Evolutionary conservation across 2,888 invertebrate species (phyloP), one percentile per base, ranked within the genome.

Genomic region (Dioctria linearis): DNA sequence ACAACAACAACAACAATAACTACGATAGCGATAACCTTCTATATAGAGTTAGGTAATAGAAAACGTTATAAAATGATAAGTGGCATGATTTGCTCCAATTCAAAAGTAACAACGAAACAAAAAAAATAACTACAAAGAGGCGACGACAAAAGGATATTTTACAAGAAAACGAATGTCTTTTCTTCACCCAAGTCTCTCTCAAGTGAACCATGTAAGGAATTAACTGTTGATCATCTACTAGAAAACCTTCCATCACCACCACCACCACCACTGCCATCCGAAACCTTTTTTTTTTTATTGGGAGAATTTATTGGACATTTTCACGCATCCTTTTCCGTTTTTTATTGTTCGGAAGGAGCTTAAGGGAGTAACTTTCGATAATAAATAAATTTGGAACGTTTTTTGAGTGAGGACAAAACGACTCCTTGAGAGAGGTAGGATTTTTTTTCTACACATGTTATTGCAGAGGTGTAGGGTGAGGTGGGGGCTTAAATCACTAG

Each of bases 281-380:
- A 75, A 57, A 75, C 78, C 66, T 78, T 78, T 78, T 78, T 78
- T 78, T 78, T 78, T 25, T 25, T 78, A 78, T 78, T 78, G 78
- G 78, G 78, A 63, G 54, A 80, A 80, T 80, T 80, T 25, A 57
- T 57, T 57, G 57, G 57, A 13, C 57, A 57, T 25, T 57, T 13
- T 57, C 25, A 13, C 57, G 57, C 57, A 57, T 25, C 11, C 57
- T 57, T 51, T 71, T 39, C 69, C 54, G 46, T 80, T 65, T 79
- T 73, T 73, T 73, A 78, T 78, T 78, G 66, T 78, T 78, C 54
- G 13, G 54, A 66, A 57, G 51, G 43, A 65, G 46, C 42, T 59
- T 73, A 71, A 54, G 59, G 75, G 43, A 42, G 43, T 25, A 61
- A 57, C 42, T 6, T 61, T 75, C 43, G 59, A 75, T 75, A 75